A percentile compares a stretch with the other conserved stretches of the same genome.
Conservation (phyloP, 2,113 vertebrate genomes). For the Andinoacara biseriatus region DNA sequence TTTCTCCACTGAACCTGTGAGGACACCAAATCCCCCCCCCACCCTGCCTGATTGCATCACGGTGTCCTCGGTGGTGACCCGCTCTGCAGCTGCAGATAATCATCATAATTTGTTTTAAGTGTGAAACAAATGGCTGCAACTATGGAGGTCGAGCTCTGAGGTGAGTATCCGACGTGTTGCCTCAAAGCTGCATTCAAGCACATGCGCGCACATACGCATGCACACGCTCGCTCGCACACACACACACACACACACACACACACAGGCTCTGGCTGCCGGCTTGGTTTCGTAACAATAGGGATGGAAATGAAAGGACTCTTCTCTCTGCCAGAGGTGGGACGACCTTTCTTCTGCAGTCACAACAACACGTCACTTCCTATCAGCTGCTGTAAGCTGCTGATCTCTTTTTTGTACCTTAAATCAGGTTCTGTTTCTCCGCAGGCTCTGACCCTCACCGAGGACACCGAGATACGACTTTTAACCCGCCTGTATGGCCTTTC, state of each 20-base stretch:
- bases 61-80: not conserved
- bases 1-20: not conserved
- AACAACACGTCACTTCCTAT: conserved; percentile 11
- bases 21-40: not conserved
- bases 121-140: conserved; percentile 20
- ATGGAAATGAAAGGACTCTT: not conserved
- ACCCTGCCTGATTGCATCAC: not conserved
- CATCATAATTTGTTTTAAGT: conserved; percentile 18
- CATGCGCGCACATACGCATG: not conserved
- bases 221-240: no score
- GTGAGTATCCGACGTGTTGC: not conserved
- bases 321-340: conserved; percentile 1
- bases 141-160: conserved; percentile 14
- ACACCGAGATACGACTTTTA: not conserved
- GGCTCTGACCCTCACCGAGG: not conserved
- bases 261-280: not conserved
- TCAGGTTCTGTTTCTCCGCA: not conserved
- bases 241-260: not conserved
- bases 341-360: conserved; percentile 18
- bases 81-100: conserved; percentile 1
- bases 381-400: conserved; percentile 4
- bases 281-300: conserved; percentile 6
- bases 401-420: conserved; percentile 5
- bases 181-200: conserved; percentile 17
- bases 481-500: not conserved